A percentile compares a stretch with the other conserved stretches of the same genome.
Conservation (phyloP, 2,797 vertebrate species). For the Simalia tracyae region DNA sequence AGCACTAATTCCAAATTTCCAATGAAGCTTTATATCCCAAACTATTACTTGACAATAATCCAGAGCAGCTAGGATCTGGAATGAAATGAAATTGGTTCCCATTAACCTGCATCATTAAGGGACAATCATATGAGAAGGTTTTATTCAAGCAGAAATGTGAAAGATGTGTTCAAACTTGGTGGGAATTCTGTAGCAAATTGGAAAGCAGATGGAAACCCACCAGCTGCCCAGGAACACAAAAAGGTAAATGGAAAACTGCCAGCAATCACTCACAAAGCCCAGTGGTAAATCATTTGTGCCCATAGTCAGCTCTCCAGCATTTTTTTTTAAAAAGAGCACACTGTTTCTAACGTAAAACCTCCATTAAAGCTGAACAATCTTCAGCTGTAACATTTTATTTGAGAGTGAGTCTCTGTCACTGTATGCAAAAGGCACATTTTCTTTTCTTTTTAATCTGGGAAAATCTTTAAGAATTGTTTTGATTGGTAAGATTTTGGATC, state of each 20-base stretch:
- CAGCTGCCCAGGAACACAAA: neutral
- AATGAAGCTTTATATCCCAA: neutral
- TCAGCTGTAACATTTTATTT: neutral
- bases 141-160: neutral
- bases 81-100: constrained; percentile 17
- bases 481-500: neutral
- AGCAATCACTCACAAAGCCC: neutral
- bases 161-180: neutral
- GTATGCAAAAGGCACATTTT: neutral
- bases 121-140: neutral
- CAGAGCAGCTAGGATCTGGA: neutral
- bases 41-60: neutral
- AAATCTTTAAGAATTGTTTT: neutral
- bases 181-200: neutral
- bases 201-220: neutral
- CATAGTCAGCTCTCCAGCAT: neutral
- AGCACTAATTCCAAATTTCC: neutral
- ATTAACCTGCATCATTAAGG: neutral
- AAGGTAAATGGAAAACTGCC: neutral
- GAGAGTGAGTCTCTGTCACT: neutral
- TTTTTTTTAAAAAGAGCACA: neutral
- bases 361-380: neutral
- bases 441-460: neutral
- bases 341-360: neutral
- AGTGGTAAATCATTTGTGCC: neutral